These are phyloP conservation scores for Neodontobutis hainanensis DNA, from an alignment of 2,113 vertebrate genomes.

Conservation along the genomic window DNA sequence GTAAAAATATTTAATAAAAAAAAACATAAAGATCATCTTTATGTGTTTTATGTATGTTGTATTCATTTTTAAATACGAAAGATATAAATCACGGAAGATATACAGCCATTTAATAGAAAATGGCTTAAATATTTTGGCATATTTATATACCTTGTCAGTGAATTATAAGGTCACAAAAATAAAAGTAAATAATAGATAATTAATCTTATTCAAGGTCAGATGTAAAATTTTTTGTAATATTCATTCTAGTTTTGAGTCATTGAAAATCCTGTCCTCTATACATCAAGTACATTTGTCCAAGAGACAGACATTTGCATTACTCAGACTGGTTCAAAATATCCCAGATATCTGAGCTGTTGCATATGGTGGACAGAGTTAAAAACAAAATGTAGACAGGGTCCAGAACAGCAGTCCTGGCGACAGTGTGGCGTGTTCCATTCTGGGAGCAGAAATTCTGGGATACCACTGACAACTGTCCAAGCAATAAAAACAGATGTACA, in stretches of 20 bases:
- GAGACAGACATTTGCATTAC: slow-evolving; percentile 46
- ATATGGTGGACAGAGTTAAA: slow-evolving; percentile 67
- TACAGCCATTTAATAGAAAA: no score
- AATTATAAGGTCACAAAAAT: no score
- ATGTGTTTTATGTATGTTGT: no score
- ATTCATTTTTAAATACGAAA: no score
- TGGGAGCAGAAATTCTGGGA: slow-evolving; percentile 69
- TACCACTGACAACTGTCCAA: slow-evolving; percentile 40
- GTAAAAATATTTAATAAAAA: no score
- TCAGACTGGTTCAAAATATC: slow-evolving; percentile 72
- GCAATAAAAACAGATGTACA: slow-evolving; percentile 46
- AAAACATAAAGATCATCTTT: no score
- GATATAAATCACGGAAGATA: no score
- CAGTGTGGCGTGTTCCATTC: slow-evolving; percentile 75
- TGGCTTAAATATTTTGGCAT: no score
- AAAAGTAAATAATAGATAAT: not conserved
- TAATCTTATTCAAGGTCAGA: not conserved
- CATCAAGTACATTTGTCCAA: slow-evolving; percentile 41
- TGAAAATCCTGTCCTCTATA: slow-evolving; percentile 6
- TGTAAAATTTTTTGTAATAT: not conserved
- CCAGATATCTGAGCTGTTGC: slow-evolving; percentile 73
- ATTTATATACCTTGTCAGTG: no score
- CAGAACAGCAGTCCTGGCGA: slow-evolving; percentile 62
- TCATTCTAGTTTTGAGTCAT: not conserved
- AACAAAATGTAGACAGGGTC: slow-evolving; percentile 54